Conservation (phyloP, 2,888 invertebrate species). For the Ligdia adustata region DNA sequence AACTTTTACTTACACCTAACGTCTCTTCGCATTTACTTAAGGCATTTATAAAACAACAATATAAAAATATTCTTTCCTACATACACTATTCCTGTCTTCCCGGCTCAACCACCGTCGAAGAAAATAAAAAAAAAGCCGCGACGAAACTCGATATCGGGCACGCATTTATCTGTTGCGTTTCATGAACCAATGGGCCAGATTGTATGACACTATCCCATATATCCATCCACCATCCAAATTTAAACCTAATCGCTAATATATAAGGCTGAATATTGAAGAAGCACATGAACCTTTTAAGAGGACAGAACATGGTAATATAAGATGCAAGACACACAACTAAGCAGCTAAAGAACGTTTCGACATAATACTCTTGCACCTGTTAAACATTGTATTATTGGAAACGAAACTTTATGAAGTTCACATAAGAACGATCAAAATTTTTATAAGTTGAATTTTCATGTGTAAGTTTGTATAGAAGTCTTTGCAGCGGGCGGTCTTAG, state of each 20-base stretch:
- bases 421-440: slow-evolving; percentile 31
- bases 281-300: slow-evolving; percentile 42
- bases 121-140: slow-evolving; percentile 54
- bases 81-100: slow-evolving; percentile 25
- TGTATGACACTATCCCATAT: slow-evolving; percentile 69
- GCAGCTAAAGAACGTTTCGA: slow-evolving; percentile 48
- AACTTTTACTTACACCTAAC: no score
- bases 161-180: slow-evolving; percentile 77
- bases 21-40: no score
- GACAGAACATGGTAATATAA: slow-evolving; percentile 63
- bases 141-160: slow-evolving; percentile 73
- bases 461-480: slow-evolving; percentile 42
- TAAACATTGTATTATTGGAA: slow-evolving; percentile 36
- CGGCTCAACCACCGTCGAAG: slow-evolving; percentile 39
- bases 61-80: slow-evolving; percentile 15
- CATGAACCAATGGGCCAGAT: slow-evolving; percentile 70
- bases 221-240: slow-evolving; percentile 36
- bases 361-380: slow-evolving; percentile 37
- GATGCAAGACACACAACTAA: slow-evolving; percentile 60
- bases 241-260: slow-evolving; percentile 31
- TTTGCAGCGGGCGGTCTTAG: slow-evolving; percentile 63
- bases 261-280: slow-evolving; percentile 45
- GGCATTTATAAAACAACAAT: background rate
- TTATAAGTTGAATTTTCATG: background rate
- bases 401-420: slow-evolving; percentile 43